Evolutionary conservation across 2,113 vertebrate genomes (phyloP).

Genomic region (Cygnus buccinator): DNA sequence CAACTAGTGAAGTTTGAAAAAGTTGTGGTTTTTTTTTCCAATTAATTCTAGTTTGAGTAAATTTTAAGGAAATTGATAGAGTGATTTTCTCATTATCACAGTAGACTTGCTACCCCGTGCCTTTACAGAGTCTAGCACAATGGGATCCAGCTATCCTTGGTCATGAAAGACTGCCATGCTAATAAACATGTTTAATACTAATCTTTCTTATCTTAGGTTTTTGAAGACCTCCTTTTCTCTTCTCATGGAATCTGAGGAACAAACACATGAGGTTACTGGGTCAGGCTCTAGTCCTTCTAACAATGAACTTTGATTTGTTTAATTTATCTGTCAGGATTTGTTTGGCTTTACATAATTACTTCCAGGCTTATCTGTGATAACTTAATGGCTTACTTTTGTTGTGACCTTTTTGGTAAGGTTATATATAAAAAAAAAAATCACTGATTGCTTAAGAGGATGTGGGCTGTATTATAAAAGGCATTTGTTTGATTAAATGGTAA

Average conservation of each 20-base stretch:
- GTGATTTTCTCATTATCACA: not conserved
- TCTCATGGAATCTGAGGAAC: slow-evolving; percentile 53
- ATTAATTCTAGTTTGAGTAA: not conserved
- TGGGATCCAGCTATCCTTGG: not conserved
- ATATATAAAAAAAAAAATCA: not conserved
- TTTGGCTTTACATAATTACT: slow-evolving; percentile 71
- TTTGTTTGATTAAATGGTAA: slow-evolving; percentile 50
- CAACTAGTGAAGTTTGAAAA: not conserved
- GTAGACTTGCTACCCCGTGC: not conserved
- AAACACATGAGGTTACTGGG: slow-evolving; percentile 56
- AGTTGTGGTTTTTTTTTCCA: not conserved
- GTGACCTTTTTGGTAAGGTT: slow-evolving; percentile 56
- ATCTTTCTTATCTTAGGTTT: slow-evolving; percentile 46
- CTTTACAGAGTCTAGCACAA: not conserved
- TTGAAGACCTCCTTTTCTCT: slow-evolving; percentile 52
- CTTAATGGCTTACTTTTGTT: slow-evolving; percentile 66
- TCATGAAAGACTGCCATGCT: not conserved
- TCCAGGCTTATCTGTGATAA: slow-evolving; percentile 72
- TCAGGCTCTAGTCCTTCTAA: slow-evolving; percentile 58
- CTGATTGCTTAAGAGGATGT: slow-evolving; percentile 60
- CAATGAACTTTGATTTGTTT: slow-evolving; percentile 71
- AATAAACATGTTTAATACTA: slow-evolving; percentile 43
- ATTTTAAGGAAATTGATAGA: not conserved
- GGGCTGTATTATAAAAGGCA: slow-evolving; percentile 26
- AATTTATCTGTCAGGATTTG: slow-evolving; percentile 67